phyloP scores from a whole-genome alignment of 1,140 invertebrate species.

The Sarcophaga peregrina region DNA sequence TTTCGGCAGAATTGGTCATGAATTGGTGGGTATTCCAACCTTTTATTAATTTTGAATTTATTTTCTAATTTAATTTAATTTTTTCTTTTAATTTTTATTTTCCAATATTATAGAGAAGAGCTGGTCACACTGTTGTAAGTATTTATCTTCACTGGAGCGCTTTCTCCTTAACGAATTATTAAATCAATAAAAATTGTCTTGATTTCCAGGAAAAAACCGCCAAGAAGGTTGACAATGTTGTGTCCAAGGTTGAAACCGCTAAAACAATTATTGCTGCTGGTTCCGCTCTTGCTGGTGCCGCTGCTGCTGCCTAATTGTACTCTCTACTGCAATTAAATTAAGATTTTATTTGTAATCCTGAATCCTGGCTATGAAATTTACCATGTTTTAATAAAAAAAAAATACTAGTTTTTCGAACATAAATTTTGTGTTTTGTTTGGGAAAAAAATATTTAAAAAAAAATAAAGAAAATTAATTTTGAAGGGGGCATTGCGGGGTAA shows the following conservation, averaged over 20 bases:
- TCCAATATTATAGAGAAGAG: neutral
- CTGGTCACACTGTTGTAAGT: neutral
- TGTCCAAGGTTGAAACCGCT: neutral
- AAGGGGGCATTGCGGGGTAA: no score
- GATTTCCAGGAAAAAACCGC: constrained; percentile 20
- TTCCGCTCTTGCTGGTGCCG: constrained; percentile 27
- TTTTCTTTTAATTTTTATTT: neutral
- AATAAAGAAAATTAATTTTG: no score
- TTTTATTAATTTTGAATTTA: neutral
- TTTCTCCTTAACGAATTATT: neutral
- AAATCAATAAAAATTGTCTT: neutral
- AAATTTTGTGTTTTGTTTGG: no score
- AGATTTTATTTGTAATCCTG: no score
- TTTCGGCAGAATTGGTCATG: constrained; percentile 19
- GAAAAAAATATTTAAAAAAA: no score
- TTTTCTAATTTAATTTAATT: neutral
- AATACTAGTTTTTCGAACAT: no score
- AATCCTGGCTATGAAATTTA: no score
- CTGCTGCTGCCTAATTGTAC: neutral
- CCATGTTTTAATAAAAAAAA: no score
- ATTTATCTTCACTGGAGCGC: neutral
- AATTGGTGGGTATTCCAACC: constrained; percentile 35
- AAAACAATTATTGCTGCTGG: constrained; percentile 32
- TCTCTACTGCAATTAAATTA: no score
- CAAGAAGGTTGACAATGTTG: constrained; percentile 35